Conservation (phyloP, 2,797 vertebrate genomes). For the Amblyopsis hoosieri region DNA sequence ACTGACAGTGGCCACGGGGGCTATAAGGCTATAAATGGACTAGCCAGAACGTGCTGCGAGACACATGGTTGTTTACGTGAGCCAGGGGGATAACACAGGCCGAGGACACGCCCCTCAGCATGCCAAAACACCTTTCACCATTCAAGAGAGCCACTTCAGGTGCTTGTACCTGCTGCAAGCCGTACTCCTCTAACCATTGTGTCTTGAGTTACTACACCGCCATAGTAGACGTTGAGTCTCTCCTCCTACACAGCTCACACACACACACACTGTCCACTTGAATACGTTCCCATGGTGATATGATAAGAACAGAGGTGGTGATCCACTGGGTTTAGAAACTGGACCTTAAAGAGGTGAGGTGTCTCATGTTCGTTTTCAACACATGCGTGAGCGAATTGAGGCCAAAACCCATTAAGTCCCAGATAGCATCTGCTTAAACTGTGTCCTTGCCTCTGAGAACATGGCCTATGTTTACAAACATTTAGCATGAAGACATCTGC, state of each 20-base stretch:
- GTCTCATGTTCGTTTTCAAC: conserved; percentile 14
- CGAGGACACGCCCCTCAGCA: background rate
- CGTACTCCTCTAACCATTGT: conserved; percentile 1
- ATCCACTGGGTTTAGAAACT: conserved; percentile 45
- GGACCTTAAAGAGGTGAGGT: conserved; percentile 33
- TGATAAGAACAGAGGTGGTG: conserved; percentile 23
- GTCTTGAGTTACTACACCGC: conserved; percentile 8
- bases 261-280: conserved; percentile 28
- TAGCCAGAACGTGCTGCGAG: background rate
- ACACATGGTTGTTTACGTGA: conserved; percentile 5
- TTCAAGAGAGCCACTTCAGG: background rate
- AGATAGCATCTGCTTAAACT: conserved; percentile 1
- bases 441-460: background rate
- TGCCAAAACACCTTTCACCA: background rate
- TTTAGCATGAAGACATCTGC: conserved; percentile 5
- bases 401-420: background rate
- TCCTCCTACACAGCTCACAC: conserved; percentile 29
- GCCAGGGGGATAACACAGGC: background rate
- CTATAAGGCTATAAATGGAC: conserved; percentile 7
- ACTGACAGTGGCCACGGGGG: conserved; percentile 9
- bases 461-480: conserved; percentile 37
- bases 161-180: conserved; percentile 5
- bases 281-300: conserved; percentile 61
- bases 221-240: conserved; percentile 14
- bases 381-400: conserved; percentile 2